Evolutionary conservation across 2,888 invertebrate species (phyloP).

Genomic region (Uropetala carovei): DNA sequence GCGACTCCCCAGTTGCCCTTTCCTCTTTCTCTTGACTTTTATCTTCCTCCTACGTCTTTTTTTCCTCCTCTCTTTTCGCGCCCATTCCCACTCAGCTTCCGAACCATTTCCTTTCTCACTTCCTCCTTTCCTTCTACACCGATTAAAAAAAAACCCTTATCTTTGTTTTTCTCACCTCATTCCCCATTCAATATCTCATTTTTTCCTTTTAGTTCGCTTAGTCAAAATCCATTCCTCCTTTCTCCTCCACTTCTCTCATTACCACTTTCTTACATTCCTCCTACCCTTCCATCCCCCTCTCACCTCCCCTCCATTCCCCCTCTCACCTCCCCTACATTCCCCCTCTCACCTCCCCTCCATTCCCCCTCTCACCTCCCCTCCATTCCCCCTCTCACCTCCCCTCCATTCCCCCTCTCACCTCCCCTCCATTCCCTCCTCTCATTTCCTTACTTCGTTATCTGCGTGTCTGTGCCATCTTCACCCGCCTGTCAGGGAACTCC

Average conservation of each 20-base stretch:
- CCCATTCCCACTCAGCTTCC: not conserved
- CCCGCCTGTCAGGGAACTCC: conserved; percentile 60
- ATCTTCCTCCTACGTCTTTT: not conserved
- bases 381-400: too few relatives aligned
- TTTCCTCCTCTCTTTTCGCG: not conserved
- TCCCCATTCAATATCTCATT: not conserved
- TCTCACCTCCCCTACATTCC: too few relatives aligned
- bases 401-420: not conserved
- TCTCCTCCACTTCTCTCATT: too few relatives aligned
- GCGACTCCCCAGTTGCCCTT: too few relatives aligned
- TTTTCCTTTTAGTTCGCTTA: not conserved
- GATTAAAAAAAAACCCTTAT: not conserved
- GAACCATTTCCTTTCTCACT: not conserved
- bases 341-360: not conserved
- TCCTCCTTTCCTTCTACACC: not conserved
- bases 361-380: too few relatives aligned
- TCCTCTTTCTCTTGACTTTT: too few relatives aligned
- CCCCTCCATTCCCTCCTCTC: not conserved
- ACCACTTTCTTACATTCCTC: too few relatives aligned
- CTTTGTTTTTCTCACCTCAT: not conserved
- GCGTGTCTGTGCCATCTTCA: conserved; percentile 55
- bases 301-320: not conserved
- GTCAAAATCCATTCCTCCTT: too few relatives aligned
- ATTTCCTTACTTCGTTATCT: conserved; percentile 59
- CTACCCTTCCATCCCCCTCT: too few relatives aligned